Evolutionary conservation across 2,888 invertebrate species (phyloP), one percentile per base, ranked within the genome.

Genomic region (Cyaniris semiargus): DNA sequence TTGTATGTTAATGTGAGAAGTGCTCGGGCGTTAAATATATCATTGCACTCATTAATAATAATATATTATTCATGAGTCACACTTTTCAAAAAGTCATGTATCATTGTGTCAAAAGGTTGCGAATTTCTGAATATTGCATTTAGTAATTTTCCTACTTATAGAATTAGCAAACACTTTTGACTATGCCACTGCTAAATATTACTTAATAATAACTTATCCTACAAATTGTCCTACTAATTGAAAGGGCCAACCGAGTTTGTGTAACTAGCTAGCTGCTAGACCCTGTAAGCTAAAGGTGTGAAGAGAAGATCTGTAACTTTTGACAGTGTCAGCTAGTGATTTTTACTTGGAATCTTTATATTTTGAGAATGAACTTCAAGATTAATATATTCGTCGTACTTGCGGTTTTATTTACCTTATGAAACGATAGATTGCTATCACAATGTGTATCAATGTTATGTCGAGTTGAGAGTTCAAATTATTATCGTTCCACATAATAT

Each of bases 1-100:
- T 60, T 60, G 23, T 60, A 60, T 60, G 60, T 23, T 21, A 60
- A 60, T 60, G 60, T 60, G 60, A 23, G 23, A 60, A 23, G 60
- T 23, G 7, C 3, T 10, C 21, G 21, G 21, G 60, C 21, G 21
- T 21, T n/a, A 60, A 3, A 60, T 60, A 3, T 10, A 60, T 60
- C 3, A 23, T 60, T 60, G 23, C 58, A 60, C 58, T 60, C 3
- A 10, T 15, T 18, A 53, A 53, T 60, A 13, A 13, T 60, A 23
- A 4, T 60, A 60, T 60, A 23, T 60, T 60, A 13, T 60, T 13
- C 23, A 60, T 23, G 13, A 21, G 60, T 23, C 60, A 23, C 23
- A 60, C 60, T 60, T 60, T 60, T 60, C 23, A 10, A n/a, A 4
- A 53, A 53, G 53, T 53, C 53, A 53, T 15, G 18, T 53, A 18